Evolutionary conservation across 2,888 invertebrate genomes (phyloP).

Genomic region (Oeneis ivallda): DNA sequence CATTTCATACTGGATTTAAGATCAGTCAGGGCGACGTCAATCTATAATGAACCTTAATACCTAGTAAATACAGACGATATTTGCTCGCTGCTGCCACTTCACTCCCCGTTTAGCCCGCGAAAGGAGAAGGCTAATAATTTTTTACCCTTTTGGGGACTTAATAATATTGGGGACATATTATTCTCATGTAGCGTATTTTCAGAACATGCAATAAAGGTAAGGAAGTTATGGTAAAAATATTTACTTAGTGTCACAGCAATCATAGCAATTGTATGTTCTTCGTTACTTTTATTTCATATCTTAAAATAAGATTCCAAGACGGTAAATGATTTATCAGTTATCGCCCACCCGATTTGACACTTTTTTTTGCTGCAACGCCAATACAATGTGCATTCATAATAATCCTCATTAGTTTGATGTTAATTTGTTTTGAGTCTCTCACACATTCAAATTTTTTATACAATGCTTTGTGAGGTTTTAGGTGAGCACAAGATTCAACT

Average conservation of each 20-base stretch:
- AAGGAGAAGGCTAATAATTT: neutral
- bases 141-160: neutral
- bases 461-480: neutral
- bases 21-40: slow-evolving; percentile 21
- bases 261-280: neutral
- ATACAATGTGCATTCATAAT: neutral
- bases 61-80: slow-evolving; percentile 17
- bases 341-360: neutral
- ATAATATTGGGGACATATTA: too few species aligned
- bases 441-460: neutral
- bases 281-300: slow-evolving; percentile 1
- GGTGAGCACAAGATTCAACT: neutral
- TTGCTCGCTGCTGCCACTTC: slow-evolving; percentile 11
- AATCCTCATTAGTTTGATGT: neutral
- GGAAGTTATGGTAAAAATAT: neutral
- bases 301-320: neutral
- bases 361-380: neutral
- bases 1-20: neutral
- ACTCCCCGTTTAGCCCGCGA: neutral
- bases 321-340: neutral
- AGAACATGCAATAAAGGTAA: neutral
- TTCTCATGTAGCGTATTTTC: neutral
- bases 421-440: neutral
- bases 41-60: slow-evolving; percentile 10
- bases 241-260: neutral